Base-by-base conservation (phyloP, 2,113 vertebrate genomes). In the Catagonus wagneri region DNA sequence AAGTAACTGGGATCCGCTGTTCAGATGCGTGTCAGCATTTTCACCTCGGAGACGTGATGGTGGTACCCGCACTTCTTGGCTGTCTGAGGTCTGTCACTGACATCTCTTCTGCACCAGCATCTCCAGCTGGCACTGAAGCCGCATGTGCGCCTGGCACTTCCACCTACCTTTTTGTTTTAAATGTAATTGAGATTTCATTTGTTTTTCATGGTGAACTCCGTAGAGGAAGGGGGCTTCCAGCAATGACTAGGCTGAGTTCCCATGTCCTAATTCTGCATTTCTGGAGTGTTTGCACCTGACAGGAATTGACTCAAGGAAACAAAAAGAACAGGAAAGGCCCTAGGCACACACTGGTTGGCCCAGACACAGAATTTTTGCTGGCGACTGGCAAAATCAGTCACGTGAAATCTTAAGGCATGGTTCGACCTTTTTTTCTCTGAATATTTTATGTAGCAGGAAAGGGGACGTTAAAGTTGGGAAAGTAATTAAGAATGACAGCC, bases 221-320 rank as follows among this genome's bases (percentile, higher is more conserved):
- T 34, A 91, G 78, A 39, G 93, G 97, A 97, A 83, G 2, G 79
- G 2, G 23, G 83, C 15, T 83, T 96, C 89, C n/a, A 95, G 94
- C 72, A 84, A 4, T 5, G 89, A 93, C 63, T 91, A 88, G 78
- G 60, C 52, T 92, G 90, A 83, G 83, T 86, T 95, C 85, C 50
- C 71, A 0, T 95, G 66, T 71, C 85, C 54, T 72, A 44, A 16
- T 89, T 27, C 27, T 89, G n/a, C 29, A 27, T 89, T 98, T 97
- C 71, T 95, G 76, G 94, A 79, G 23, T 25, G 14, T 92, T 93
- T 88, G 50, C 95, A 81, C 16, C 85, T 96, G 93, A 93, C 63
- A 94, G 93, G 63, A 86, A 76, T 85, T 89, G 72, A 76, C 58
- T 76, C 56, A 75, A 90, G 84, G 84, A 96, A 97, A 76, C 50